Evolutionary conservation across 2,113 vertebrate genomes (phyloP), one percentile per base, ranked within the genome.

Genomic region (Empidonax traillii): DNA sequence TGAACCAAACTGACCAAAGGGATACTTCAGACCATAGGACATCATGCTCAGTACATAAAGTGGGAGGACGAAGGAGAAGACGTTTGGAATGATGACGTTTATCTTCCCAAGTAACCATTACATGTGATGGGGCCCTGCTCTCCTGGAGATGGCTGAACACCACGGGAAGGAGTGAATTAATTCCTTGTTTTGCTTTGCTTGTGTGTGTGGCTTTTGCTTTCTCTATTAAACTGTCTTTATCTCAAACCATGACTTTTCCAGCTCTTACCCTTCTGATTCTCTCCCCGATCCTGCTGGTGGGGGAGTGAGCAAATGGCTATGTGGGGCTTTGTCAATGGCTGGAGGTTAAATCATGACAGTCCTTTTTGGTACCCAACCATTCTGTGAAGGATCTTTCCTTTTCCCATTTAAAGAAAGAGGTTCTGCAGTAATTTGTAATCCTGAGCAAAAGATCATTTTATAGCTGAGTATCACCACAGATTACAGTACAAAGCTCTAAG

Each of bases 251-350:
- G 47, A 27, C 41, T 47, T 83, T 41, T 61, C 20, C 52, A 14
- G 20, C 2, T 75, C 75, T 68, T 41, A 61, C 39, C 20, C 8
- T 30, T n/a, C 16, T 53, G n/a, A 75, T 53, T 53, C 12, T 53
- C 62, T 39, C 53, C 53, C 5, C 0, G 0, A 0, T 61, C 20
- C 47, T 35, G 30, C 28, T n/a, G n/a, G 14, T 61, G 17, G 24
- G 4, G 11, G 6, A 61, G 5, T 27, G 39, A 83, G 30, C 1
- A 0, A 53, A 15, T 2, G 13, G 46, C n/a, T 62, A 14, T 1
- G 0, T 35, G 30, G n/a, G 21, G 12, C 25, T 69, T 76, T 49
- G 79, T 49, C 68, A 49, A 18, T 8, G n/a, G 0, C 28, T 41
- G 17, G 17, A 22, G 24, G 31, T 63, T 8, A 83, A 89, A 62